phyloP scores from a whole-genome alignment of 2,888 invertebrate genomes.

The Agonopterix arenella region DNA sequence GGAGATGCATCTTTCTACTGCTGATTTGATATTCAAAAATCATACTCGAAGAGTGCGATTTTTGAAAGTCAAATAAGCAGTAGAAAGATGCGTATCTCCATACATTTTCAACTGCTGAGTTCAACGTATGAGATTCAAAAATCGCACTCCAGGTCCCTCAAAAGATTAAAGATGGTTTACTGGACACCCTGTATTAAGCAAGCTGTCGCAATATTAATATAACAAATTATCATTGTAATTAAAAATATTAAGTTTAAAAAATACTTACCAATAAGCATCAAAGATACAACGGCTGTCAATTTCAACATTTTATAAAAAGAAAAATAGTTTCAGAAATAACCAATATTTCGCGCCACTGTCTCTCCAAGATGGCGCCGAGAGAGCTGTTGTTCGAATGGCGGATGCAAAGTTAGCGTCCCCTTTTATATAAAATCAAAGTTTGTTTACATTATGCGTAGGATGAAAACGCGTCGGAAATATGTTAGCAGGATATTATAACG shows the following conservation, averaged over 20 bases:
- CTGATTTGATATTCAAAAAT: too few relatives aligned
- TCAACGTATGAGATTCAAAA: too few relatives aligned
- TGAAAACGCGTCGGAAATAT: neutral
- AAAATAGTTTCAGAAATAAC: conserved; percentile 6
- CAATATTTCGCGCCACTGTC: conserved; percentile 10
- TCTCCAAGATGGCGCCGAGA: conserved; percentile 31
- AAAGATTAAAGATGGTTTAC: too few relatives aligned
- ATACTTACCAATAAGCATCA: conserved; percentile 62
- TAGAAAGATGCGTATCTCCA: too few relatives aligned
- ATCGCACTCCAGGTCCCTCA: too few relatives aligned
- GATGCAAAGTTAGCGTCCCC: conserved; percentile 15
- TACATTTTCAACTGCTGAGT: too few relatives aligned
- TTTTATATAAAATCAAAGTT: conserved; percentile 50
- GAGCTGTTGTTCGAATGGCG: conserved; percentile 30
- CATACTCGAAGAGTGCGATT: too few relatives aligned
- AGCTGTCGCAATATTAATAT: too few relatives aligned
- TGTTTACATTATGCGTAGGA: conserved; percentile 16
- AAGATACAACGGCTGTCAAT: conserved; percentile 46
- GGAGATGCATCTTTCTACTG: too few relatives aligned
- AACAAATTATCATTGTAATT: neutral
- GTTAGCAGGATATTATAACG: too few relatives aligned
- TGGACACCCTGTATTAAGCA: too few relatives aligned
- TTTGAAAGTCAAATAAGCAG: too few relatives aligned
- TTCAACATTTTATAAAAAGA: conserved; percentile 47
- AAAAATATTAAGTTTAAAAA: conserved; percentile 4